Percentiles rank a stretch among this genome's conserved stretches.
Conservation (phyloP, 2,888 invertebrate genomes). For the Glaucopsyche alexis region DNA sequence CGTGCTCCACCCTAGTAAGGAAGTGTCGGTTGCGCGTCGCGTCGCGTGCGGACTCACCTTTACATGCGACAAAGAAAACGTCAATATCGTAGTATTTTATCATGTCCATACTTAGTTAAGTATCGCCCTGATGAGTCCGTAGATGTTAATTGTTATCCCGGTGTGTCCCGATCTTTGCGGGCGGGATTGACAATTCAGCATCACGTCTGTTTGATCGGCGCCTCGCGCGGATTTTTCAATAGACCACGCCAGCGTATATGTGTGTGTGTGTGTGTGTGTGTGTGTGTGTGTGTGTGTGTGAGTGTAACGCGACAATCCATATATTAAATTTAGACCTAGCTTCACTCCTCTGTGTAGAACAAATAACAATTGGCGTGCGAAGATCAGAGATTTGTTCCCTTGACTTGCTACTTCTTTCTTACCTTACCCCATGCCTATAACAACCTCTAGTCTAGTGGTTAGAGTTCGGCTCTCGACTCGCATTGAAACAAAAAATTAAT, state of each 20-base stretch:
- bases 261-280: background rate
- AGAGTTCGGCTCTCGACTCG: too few species aligned
- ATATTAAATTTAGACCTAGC: background rate
- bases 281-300: background rate
- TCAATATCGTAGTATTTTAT: too few species aligned
- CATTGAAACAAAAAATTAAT: too few species aligned
- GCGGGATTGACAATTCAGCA: conserved; percentile 25
- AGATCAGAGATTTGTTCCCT: background rate
- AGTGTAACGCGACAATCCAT: background rate
- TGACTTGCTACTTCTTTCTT: background rate
- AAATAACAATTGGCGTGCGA: background rate
- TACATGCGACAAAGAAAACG: too few species aligned
- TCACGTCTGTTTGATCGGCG: conserved; percentile 23
- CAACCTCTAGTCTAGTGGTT: too few species aligned
- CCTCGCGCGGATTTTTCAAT: conserved; percentile 14
- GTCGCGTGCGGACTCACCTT: too few species aligned
- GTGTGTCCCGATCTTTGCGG: background rate
- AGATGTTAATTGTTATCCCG: background rate
- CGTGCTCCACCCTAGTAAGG: too few species aligned
- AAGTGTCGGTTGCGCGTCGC: too few species aligned
- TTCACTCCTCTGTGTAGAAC: background rate
- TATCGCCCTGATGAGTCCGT: too few species aligned
- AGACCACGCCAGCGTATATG: background rate
- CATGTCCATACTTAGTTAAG: too few species aligned
- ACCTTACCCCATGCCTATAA: too few species aligned